Conservation (phyloP, 64 coral and sea anemone species). For the Anthopleura sola region DNA sequence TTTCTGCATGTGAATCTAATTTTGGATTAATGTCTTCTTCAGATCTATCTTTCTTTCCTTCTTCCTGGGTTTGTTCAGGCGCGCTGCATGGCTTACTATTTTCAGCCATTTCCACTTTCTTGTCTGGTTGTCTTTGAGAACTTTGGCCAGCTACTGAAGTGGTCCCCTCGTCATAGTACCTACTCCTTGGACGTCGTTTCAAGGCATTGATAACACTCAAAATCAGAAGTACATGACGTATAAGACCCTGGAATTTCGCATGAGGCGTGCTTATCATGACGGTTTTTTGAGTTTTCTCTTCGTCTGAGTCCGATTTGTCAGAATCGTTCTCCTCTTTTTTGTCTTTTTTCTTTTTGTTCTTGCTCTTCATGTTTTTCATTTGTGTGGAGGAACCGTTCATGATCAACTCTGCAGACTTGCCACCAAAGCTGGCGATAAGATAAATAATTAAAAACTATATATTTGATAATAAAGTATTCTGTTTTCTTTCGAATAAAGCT, state of each 20-base stretch:
- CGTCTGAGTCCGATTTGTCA: not conserved
- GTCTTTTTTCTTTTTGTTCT: not conserved
- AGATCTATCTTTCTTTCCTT: too few species aligned
- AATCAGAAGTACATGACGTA: not conserved
- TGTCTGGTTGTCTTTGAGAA: not conserved
- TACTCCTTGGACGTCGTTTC: not conserved
- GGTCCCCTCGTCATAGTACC: not conserved
- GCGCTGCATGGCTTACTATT: not conserved
- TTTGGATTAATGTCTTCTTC: not conserved
- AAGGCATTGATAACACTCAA: not conserved
- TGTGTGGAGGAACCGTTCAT: not conserved
- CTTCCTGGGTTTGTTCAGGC: not conserved
- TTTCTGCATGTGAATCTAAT: not conserved
- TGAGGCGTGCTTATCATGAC: not conserved
- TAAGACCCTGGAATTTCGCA: not conserved
- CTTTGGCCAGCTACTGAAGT: not conserved
- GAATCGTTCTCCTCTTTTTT: not conserved
- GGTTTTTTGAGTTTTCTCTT: not conserved
- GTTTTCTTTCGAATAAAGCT: too few species aligned
- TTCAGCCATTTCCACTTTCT: not conserved
- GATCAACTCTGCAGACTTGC: not conserved
- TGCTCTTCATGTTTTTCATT: not conserved
- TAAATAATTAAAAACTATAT: not conserved
- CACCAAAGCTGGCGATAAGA: not conserved
- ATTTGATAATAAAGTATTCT: too few species aligned